Evolutionary conservation across 2,113 vertebrate species (phyloP), one percentile per base, ranked within the genome.

Genomic region (Geococcyx californianus): DNA sequence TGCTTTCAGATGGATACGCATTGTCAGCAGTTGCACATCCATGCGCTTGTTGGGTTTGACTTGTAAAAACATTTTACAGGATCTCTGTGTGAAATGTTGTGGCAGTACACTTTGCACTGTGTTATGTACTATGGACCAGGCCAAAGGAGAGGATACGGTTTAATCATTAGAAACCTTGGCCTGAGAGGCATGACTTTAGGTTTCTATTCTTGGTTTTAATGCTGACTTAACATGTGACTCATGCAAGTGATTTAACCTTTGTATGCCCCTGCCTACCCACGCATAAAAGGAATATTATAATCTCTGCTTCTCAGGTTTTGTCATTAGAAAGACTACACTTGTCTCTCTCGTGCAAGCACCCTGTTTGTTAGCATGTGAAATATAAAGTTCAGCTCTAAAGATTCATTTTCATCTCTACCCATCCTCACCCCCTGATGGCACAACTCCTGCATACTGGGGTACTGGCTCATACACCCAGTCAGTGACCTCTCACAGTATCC

Each of bases 131-230:
- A 34, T 2, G 42, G 33, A 66, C 23, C 31, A 72, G 92, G 83
- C 80, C 86, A 90, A 96, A 93, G 93, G 93, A 92, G 76, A 93
- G 56, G 80, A 63, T 84, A 59, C 26, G 79, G 94, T 92, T 96
- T 94, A 94, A 93, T 96, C 79, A 94, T 96, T 97, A 96, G 86
- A 93, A 93, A 89, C 83, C 80, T 84, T 62, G 91, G 66, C 80
- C 64, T 56, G 66, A 52, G 87, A 96, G 60, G 72, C 86, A 88
- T 76, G 93, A 56, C 84, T 91, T 90, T 86, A 89, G 80, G 80
- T 94, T 96, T 96, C 94, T 95, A 80, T 91, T 96, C 94, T 87
- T 89, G 68, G 55, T 90, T 84, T 91, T 86, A 92, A 91, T 63
- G 85, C 87, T 94, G 84, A 91, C 81, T 78, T 96, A 86, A 56